These are phyloP conservation scores for Darevskia mixta DNA, from an alignment of 2,797 vertebrate species.

Conservation along the genomic window DNA sequence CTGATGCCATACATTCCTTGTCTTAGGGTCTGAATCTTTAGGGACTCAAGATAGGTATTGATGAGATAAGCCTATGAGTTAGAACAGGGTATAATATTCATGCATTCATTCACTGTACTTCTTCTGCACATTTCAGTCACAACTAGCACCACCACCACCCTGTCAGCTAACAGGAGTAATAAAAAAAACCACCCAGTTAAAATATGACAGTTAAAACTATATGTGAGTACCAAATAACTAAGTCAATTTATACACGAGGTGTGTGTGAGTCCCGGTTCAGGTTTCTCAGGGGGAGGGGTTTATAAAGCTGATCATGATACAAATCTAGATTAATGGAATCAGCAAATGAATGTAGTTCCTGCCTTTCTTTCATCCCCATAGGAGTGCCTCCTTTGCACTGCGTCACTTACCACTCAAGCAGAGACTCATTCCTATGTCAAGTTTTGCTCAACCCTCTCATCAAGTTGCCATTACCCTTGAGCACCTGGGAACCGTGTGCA, in stretches of 20 bases:
- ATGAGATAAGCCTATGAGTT: not conserved
- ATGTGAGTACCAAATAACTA: not conserved
- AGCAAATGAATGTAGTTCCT: not conserved
- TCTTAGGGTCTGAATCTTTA: not conserved
- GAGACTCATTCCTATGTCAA: constrained; percentile 35
- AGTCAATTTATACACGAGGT: not conserved
- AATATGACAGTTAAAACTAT: not conserved
- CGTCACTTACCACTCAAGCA: not conserved
- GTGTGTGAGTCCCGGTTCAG: not conserved
- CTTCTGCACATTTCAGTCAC: not conserved
- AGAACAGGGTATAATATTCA: not conserved
- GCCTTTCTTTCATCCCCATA: constrained; percentile 22
- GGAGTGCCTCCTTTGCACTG: not conserved
- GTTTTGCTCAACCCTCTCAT: constrained; percentile 55
- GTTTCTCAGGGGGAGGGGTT: not conserved
- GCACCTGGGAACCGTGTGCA: constrained; percentile 65
- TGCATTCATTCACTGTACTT: not conserved
- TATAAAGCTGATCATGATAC: not conserved
- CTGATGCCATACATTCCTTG: too few species aligned
- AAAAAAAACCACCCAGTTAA: not conserved
- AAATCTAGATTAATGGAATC: not conserved
- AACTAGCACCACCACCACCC: not conserved
- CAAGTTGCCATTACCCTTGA: constrained; percentile 63
- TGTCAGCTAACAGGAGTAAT: not conserved
- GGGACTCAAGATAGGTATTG: not conserved